phyloP scores from a whole-genome alignment of 2,888 invertebrate species.

The Melikaiella ostensackeni region DNA sequence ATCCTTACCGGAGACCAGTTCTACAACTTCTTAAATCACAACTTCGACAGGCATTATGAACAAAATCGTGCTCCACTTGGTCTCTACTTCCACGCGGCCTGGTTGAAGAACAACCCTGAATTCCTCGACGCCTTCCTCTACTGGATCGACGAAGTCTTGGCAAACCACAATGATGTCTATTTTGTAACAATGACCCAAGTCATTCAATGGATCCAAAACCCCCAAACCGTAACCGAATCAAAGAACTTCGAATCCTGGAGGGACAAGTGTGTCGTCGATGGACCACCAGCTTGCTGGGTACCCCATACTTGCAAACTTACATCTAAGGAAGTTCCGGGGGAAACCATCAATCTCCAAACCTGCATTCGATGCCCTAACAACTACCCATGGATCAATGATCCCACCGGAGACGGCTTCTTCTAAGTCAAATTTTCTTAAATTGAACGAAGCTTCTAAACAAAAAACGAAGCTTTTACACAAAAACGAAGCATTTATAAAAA shows the following conservation, averaged over 20 bases:
- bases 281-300: constrained; percentile 90
- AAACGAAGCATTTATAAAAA: constrained; percentile 33
- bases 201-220: constrained; percentile 97
- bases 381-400: constrained; percentile 97
- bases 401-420: constrained; percentile 92
- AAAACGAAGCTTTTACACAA: not conserved
- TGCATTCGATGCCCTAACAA: constrained; percentile 96
- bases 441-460: not conserved
- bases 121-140: constrained; percentile 94
- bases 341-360: constrained; percentile 95
- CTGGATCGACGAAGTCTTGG: constrained; percentile 93
- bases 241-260: constrained; percentile 97
- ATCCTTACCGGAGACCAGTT: constrained; percentile 95
- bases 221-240: constrained; percentile 88
- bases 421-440: constrained; percentile 49
- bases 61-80: constrained; percentile 93
- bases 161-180: constrained; percentile 93
- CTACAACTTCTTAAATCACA: constrained; percentile 95
- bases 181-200: constrained; percentile 98
- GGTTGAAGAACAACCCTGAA: constrained; percentile 95
- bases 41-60: constrained; percentile 94
- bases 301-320: constrained; percentile 94
- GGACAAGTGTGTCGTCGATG: constrained; percentile 95
- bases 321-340: constrained; percentile 95
- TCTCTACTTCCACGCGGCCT: constrained; percentile 95